These are phyloP conservation scores for Apamea monoglypha DNA, from an alignment of 2,888 invertebrate species.

Conservation along the genomic window DNA sequence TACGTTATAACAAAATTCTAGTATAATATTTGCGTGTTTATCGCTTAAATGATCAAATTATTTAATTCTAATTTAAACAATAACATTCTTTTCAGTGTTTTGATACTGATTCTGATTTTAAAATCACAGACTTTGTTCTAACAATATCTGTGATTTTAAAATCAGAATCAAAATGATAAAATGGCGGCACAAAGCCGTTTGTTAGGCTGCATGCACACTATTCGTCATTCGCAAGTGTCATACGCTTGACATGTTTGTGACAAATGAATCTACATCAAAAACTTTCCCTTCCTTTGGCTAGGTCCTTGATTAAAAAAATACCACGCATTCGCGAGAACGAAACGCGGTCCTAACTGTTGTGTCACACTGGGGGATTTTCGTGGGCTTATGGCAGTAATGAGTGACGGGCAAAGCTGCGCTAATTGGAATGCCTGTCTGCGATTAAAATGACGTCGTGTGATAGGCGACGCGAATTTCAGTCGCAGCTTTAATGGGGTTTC, in stretches of 20 bases:
- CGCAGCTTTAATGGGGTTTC: constrained; percentile 56
- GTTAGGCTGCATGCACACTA: constrained; percentile 47
- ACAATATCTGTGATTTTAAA: constrained; percentile 37
- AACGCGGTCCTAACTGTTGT: constrained; percentile 64
- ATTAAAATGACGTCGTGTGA: constrained; percentile 68
- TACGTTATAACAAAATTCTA: constrained; percentile 17
- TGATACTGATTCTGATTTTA: neutral
- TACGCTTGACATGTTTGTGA: constrained; percentile 54
- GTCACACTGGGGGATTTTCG: constrained; percentile 63
- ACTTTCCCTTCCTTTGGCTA: constrained; percentile 58
- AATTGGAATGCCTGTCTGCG: constrained; percentile 71
- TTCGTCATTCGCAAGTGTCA: constrained; percentile 54
- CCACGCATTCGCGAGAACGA: constrained; percentile 54
- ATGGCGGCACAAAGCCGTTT: constrained; percentile 49
- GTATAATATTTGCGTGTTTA: constrained; percentile 1
- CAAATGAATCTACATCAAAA: constrained; percentile 66
- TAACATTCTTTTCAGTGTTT: neutral
- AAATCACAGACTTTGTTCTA: constrained; percentile 14
- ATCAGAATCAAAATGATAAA: constrained; percentile 33
- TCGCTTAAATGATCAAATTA: constrained; percentile 6
- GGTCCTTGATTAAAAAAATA: constrained; percentile 66
- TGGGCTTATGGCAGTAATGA: constrained; percentile 68
- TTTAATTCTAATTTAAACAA: neutral
- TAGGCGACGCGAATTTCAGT: constrained; percentile 61
- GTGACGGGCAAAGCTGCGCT: constrained; percentile 66